Evolutionary conservation across 2,797 vertebrate species (phyloP).

Genomic region (Mionectes olivaceus): DNA sequence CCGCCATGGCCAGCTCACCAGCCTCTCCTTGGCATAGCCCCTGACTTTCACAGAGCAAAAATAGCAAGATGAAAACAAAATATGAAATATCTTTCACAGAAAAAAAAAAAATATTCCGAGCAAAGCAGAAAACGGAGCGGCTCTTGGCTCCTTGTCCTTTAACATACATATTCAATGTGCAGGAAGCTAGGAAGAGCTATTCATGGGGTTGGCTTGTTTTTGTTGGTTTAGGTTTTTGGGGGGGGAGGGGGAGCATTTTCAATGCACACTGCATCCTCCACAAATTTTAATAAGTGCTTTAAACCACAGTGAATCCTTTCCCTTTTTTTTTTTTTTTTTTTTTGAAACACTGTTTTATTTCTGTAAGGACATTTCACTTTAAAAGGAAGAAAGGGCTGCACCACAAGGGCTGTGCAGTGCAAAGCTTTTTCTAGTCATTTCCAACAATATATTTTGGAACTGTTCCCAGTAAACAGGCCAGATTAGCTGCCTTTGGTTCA

Average conservation of each 20-base stretch:
- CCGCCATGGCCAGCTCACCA: constrained; percentile 46
- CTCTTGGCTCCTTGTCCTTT: constrained; percentile 54
- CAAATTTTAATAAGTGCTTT: constrained; percentile 29
- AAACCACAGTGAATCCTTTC: neutral
- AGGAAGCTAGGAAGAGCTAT: constrained; percentile 70
- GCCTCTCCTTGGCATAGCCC: constrained; percentile 63
- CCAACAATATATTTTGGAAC: constrained; percentile 69
- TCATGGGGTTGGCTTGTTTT: constrained; percentile 58
- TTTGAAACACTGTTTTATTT: constrained; percentile 29
- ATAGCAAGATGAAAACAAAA: constrained; percentile 6
- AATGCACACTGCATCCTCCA: neutral
- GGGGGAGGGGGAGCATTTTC: constrained; percentile 7
- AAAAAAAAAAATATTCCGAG: constrained; percentile 62
- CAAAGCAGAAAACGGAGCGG: constrained; percentile 59
- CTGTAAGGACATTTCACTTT: constrained; percentile 53
- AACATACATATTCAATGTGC: constrained; percentile 68
- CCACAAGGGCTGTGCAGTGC: constrained; percentile 21
- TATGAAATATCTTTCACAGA: constrained; percentile 6
- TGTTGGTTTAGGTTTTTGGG: constrained; percentile 53
- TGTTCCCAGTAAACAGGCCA: constrained; percentile 70
- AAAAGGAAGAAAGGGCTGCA: constrained; percentile 61
- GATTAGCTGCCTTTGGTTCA: constrained; percentile 70
- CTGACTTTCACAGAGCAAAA: constrained; percentile 61
- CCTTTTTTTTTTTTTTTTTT: neutral
- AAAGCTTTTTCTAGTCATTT: constrained; percentile 65